These are phyloP conservation scores for Agriotes lineatus DNA, from an alignment of 2,888 invertebrate genomes.

Conservation along the genomic window DNA sequence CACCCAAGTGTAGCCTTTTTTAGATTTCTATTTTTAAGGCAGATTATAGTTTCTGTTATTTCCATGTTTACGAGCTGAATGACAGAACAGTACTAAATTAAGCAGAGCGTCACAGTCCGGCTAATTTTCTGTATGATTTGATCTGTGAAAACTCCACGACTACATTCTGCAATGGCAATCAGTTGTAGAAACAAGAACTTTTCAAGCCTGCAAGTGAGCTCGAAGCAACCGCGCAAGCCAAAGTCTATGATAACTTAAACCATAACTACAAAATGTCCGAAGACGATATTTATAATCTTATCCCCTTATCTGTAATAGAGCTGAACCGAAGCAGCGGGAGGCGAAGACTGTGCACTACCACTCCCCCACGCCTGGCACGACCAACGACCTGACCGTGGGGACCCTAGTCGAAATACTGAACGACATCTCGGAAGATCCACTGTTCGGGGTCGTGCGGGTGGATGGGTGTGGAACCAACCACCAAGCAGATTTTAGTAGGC, in stretches of 20 bases:
- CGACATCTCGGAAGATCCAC: conserved; percentile 75
- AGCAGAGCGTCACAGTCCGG: neutral
- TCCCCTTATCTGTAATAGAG: conserved; percentile 65
- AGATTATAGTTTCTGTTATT: conserved; percentile 14
- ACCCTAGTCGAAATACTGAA: conserved; percentile 87
- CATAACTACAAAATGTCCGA: conserved; percentile 35
- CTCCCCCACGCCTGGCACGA: conserved; percentile 60
- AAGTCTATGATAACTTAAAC: neutral
- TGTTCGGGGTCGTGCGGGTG: conserved; percentile 90
- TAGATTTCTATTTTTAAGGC: conserved; percentile 51
- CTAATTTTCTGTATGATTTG: neutral
- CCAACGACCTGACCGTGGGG: conserved; percentile 79
- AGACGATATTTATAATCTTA: conserved; percentile 58
- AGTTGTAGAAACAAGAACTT: conserved; percentile 26
- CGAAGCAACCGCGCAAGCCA: conserved; percentile 13
- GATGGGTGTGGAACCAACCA: conserved; percentile 75
- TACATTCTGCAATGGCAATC: conserved; percentile 29
- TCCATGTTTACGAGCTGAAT: conserved; percentile 5
- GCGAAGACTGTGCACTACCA: conserved; percentile 48
- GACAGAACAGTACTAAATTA: conserved; percentile 7
- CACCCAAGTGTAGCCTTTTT: conserved; percentile 47
- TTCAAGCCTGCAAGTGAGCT: conserved; percentile 18
- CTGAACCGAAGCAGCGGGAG: conserved; percentile 59
- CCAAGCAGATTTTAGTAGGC: conserved; percentile 70
- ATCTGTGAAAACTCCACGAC: no score